Percentiles rank a stretch among this genome's conserved stretches.
These are phyloP conservation scores for Labeo catla DNA, from an alignment of 2,113 vertebrate genomes.

Conservation along the genomic window DNA sequence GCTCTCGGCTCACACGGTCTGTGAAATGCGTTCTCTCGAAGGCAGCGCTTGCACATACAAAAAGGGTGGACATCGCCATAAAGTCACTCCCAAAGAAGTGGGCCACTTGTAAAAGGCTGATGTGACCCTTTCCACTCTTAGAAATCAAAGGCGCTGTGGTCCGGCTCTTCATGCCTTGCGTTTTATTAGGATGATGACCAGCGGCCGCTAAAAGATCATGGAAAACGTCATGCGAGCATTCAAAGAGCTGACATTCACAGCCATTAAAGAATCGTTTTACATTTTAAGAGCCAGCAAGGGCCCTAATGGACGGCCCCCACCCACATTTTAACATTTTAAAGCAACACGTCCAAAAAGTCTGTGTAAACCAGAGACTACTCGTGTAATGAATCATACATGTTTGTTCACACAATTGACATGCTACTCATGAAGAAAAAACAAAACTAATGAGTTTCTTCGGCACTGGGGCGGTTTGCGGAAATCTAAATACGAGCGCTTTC, in stretches of 20 bases:
- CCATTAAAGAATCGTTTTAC: neutral
- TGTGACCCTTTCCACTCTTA: neutral
- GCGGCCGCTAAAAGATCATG: neutral
- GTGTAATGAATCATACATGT: constrained; percentile 48
- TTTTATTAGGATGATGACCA: constrained; percentile 12
- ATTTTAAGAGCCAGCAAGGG: constrained; percentile 25
- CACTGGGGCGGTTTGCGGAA: neutral
- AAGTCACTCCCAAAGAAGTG: neutral
- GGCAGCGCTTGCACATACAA: constrained; percentile 3
- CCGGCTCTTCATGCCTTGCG: neutral
- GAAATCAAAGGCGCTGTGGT: neutral
- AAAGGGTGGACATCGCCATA: constrained; percentile 19
- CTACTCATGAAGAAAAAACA: neutral
- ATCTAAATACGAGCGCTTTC: neutral
- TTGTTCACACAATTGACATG: neutral
- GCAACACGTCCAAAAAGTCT: neutral
- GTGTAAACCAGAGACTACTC: neutral
- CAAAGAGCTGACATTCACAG: constrained; percentile 15
- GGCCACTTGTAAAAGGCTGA: constrained; percentile 17
- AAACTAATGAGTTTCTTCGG: neutral
- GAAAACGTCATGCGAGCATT: constrained; percentile 11
- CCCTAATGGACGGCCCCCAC: constrained; percentile 51
- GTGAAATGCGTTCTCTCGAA: neutral
- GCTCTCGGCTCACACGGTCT: neutral
- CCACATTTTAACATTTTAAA: constrained; percentile 23